Evolutionary conservation across 30 jellyfish, hydroid and myxozoan species (phyloP).

Genomic region (Aurelia sp.): DNA sequence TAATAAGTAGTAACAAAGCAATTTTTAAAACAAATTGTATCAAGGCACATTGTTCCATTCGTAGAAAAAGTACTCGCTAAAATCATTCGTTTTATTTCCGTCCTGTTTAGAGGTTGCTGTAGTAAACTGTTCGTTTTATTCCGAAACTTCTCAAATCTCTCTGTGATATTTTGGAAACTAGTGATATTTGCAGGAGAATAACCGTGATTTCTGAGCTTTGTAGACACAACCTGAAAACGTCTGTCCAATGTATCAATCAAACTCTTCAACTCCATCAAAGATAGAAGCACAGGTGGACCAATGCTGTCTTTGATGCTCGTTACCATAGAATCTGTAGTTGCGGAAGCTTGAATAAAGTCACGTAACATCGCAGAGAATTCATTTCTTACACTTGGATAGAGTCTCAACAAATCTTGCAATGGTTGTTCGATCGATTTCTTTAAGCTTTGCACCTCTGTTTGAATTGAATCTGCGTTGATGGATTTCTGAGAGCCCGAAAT

Average conservation of each 20-base stretch:
- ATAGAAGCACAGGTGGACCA: neutral
- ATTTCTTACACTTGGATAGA: neutral
- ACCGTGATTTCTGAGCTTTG: neutral
- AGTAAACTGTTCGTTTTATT: neutral
- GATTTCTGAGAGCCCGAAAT: neutral
- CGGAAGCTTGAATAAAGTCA: neutral
- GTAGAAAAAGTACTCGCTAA: neutral
- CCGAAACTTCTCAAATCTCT: neutral
- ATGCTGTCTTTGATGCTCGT: neutral
- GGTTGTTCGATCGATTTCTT: neutral
- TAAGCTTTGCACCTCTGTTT: neutral
- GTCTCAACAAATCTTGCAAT: neutral
- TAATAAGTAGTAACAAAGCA: neutral
- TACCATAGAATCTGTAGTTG: neutral
- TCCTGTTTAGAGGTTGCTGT: conserved; percentile 8
- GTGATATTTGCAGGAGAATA: neutral
- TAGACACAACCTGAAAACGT: neutral
- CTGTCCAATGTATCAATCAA: conserved; percentile 3
- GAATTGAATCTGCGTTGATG: neutral
- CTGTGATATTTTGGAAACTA: neutral
- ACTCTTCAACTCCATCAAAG: neutral
- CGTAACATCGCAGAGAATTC: neutral
- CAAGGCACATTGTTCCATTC: conserved; percentile 47
- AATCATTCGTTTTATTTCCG: neutral
- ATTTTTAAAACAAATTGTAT: conserved; percentile 18